These are phyloP conservation scores for Prosapia bicincta DNA, from an alignment of 2,888 invertebrate species.

Conservation along the genomic window DNA sequence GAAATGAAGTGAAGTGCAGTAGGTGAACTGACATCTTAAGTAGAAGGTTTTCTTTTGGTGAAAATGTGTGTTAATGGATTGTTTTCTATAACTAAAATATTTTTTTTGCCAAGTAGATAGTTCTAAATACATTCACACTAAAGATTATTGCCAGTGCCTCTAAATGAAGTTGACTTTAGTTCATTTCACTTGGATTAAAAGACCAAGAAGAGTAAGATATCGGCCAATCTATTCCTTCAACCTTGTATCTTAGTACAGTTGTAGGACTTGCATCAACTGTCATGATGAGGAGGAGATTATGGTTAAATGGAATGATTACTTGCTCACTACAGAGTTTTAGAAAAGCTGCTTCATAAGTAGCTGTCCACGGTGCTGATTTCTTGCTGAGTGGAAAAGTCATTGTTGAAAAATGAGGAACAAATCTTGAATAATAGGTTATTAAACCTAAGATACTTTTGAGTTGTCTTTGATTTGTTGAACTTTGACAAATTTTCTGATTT, in stretches of 20 bases:
- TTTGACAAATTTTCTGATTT: slow-evolving; percentile 16
- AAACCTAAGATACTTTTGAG: slow-evolving; percentile 29
- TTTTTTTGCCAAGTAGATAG: slow-evolving; percentile 25
- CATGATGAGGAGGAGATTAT: slow-evolving; percentile 32
- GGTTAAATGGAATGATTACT: slow-evolving; percentile 36
- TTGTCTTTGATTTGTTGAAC: slow-evolving; percentile 12
- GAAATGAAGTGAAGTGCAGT: slow-evolving; percentile 28
- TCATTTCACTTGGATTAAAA: slow-evolving; percentile 23
- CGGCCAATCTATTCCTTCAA: slow-evolving; percentile 30
- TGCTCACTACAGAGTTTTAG: no score
- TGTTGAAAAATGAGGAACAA: slow-evolving; percentile 32
- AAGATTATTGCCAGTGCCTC: slow-evolving; percentile 30
- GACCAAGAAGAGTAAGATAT: slow-evolving; percentile 26
- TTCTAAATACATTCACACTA: slow-evolving; percentile 25
- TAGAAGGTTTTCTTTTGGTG: no score
- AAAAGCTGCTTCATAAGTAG: no score
- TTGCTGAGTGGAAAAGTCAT: no score
- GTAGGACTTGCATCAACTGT: slow-evolving; percentile 32
- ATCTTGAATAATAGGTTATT: slow-evolving; percentile 32
- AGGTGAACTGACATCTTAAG: no score
- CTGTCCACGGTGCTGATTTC: no score
- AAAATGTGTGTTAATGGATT: no score
- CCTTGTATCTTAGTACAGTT: slow-evolving; percentile 28
- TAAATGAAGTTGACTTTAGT: slow-evolving; percentile 32
- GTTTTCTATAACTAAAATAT: slow-evolving; percentile 19